Evolutionary conservation across 2,888 invertebrate genomes (phyloP), one percentile per base, ranked within the genome.

Genomic region (Lissocephala sabroskyi): DNA sequence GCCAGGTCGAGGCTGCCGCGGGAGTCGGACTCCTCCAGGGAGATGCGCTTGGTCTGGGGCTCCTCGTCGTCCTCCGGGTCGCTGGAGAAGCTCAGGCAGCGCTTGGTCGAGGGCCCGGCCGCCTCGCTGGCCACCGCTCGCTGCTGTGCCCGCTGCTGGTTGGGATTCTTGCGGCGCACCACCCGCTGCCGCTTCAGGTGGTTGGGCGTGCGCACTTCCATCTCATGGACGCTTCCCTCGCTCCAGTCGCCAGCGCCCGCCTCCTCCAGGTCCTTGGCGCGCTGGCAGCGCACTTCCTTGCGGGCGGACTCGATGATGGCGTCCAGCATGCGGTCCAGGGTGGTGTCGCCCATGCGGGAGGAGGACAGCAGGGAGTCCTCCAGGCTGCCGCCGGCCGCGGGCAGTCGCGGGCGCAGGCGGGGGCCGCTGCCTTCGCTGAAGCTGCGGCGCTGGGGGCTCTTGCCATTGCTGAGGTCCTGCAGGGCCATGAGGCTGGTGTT

Each of bases 1-100:
- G 89, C 88, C 66, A 91, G 83, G 67, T 91, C 90, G 64, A 91
- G 87, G 2, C 89, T 89, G 17, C 89, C 90, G 14, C 10, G 39
- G 9, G 41, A 41, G 10, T 28, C 59, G 36, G 41, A 18, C 53
- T 7, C 56, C 44, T 46, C 65, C 17, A 62, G 54, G 14, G 64
- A 88, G 43, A 86, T 81, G 33, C 88, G 82, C 64, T 88, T 88
- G 39, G 70, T 76, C 35, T n/a, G n/a, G n/a, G n/a, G n/a, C n/a
- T n/a, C n/a, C n/a, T 55, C 53, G n/a, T 76, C 79, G 23, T 64
- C 70, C 14, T 63, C 68, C 51, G 87, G 86, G 45, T 85, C 87
- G 37, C 87, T 87, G 47, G 65, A 56, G 76, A 87, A 89, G 9
- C 88, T 89, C 5, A 89, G 75, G 67, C 89, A 89, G 48, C 89